These are phyloP conservation scores for Elanus axillaris DNA, from an alignment of 2,113 vertebrate genomes.

Conservation along the genomic window DNA sequence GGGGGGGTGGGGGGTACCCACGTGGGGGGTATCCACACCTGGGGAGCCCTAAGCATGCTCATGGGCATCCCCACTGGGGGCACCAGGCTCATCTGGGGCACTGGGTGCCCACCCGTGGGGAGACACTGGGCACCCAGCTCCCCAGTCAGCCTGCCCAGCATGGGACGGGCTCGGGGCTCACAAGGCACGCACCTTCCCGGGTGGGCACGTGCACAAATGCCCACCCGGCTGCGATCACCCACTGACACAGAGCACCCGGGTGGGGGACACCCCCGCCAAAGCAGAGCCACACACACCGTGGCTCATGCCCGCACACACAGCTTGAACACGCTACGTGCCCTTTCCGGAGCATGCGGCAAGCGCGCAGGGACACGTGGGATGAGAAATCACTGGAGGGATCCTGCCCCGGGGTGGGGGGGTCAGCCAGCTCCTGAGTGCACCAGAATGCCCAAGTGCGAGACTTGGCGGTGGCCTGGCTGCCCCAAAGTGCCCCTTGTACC, in stretches of 20 bases:
- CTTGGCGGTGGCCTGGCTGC: accelerated
- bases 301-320: background rate
- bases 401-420: background rate
- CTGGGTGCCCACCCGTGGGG: accelerated
- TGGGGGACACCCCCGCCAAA: background rate
- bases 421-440: accelerated
- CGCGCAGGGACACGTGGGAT: accelerated
- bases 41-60: background rate
- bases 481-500: background rate
- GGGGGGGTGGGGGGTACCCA: no score
- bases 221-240: background rate
- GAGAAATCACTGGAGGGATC: background rate
- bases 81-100: background rate
- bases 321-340: accelerated
- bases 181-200: background rate
- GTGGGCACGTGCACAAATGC: background rate
- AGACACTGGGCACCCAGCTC: background rate
- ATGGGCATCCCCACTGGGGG: no score
- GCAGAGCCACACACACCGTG: accelerated
- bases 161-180: background rate
- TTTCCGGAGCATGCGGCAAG: accelerated
- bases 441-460: background rate
- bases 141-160: background rate
- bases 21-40: background rate
- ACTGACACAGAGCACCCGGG: background rate